phyloP scores from a whole-genome alignment of 92 coral and sea anemone species.

The Epizoanthus rinbou region DNA sequence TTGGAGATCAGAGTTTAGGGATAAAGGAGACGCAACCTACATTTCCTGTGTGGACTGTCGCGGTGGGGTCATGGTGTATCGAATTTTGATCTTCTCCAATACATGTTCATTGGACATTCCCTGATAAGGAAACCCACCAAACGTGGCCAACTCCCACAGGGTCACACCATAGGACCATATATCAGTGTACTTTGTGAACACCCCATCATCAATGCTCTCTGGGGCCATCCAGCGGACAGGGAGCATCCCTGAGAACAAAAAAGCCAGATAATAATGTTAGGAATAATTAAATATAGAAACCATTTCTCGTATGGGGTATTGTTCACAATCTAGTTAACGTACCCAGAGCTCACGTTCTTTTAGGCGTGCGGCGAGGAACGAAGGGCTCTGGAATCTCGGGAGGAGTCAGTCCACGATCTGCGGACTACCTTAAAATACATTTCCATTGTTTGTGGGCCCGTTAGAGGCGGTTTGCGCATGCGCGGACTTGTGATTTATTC shows the following conservation, averaged over 20 bases:
- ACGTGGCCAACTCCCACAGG: conserved; percentile 81
- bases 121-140: conserved; percentile 89
- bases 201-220: conserved; percentile 74
- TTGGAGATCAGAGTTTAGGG: too few relatives aligned
- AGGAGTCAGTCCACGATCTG: too few relatives aligned
- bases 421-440: too few relatives aligned
- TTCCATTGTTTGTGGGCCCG: too few relatives aligned
- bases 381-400: too few relatives aligned
- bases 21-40: conserved; percentile 51
- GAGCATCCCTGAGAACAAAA: conserved; percentile 47
- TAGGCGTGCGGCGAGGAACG: too few relatives aligned
- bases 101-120: conserved; percentile 74
- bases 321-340: too few relatives aligned
- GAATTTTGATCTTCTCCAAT: conserved; percentile 61
- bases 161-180: conserved; percentile 88
- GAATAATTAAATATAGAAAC: not conserved
- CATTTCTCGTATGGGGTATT: not conserved
- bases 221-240: conserved; percentile 90
- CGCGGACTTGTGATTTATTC: too few relatives aligned
- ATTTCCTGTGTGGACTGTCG: conserved; percentile 51
- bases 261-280: not conserved
- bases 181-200: conserved; percentile 73
- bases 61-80: conserved; percentile 63
- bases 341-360: too few relatives aligned
- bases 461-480: too few relatives aligned